A percentile compares a stretch with the other conserved stretches of the same genome.
Conservation (phyloP, 2,888 invertebrate genomes). For the Tineola bisselliella region DNA sequence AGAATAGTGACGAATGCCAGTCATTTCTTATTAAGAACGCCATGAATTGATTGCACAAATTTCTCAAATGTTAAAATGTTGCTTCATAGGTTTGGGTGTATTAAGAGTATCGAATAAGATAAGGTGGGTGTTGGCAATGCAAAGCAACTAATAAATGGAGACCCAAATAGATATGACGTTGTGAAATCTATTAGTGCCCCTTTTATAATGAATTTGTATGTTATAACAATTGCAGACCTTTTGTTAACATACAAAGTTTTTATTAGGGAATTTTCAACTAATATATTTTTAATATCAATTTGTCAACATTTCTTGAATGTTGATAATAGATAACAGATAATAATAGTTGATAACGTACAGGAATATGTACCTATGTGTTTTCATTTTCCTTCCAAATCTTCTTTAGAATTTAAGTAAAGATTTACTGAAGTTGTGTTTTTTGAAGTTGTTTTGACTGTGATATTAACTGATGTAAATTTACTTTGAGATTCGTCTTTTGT, state of each 20-base stretch:
- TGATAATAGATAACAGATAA: no score
- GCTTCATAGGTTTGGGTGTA: conserved; percentile 22
- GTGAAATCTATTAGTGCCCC: neutral
- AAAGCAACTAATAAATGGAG: conserved; percentile 6
- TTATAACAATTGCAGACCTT: neutral
- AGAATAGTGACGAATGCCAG: conserved; percentile 36
- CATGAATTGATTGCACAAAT: conserved; percentile 27
- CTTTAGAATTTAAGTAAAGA: no score
- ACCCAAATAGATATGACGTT: conserved; percentile 9
- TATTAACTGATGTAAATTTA: no score
- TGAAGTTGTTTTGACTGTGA: no score
- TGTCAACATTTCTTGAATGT: no score
- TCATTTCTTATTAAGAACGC: conserved; percentile 32
- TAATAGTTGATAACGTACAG: no score
- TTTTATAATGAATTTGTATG: neutral
- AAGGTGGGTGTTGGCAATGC: conserved; percentile 6
- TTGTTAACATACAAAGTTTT: neutral
- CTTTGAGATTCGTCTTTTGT: no score
- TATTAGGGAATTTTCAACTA: no score
- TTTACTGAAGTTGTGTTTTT: no score
- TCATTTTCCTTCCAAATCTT: no score
- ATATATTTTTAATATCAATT: no score
- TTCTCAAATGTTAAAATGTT: conserved; percentile 33
- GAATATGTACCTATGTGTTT: no score
- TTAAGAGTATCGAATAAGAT: neutral